These are phyloP conservation scores for Dryobotodes eremita DNA, from an alignment of 2,888 invertebrate species.

Conservation along the genomic window DNA sequence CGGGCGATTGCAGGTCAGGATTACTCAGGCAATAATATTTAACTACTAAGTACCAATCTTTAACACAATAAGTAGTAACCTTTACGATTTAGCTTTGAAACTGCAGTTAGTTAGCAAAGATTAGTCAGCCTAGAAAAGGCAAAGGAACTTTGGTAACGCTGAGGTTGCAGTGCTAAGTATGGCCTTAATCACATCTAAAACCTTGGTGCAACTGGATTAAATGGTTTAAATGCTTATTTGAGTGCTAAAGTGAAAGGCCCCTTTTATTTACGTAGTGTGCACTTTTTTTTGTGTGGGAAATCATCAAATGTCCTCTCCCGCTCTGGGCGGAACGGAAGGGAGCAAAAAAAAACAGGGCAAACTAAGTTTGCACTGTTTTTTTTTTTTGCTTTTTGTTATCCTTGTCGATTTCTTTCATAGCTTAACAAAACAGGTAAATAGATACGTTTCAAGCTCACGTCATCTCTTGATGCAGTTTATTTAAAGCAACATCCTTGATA, in stretches of 20 bases:
- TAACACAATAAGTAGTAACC: conserved; percentile 45
- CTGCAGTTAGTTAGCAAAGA: conserved; percentile 14
- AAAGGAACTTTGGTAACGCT: conserved; percentile 38
- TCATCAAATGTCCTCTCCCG: too few relatives aligned
- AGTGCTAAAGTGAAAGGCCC: background rate
- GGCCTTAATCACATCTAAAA: conserved; percentile 2
- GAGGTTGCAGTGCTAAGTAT: conserved; percentile 11
- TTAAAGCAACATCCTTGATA: conserved; percentile 17
- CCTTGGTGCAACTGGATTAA: conserved; percentile 17
- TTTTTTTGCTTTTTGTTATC: background rate
- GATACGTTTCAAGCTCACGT: background rate
- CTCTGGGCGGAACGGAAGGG: too few relatives aligned
- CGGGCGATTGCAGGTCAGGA: conserved; percentile 68
- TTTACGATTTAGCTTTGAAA: conserved; percentile 46
- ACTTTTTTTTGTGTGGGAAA: too few relatives aligned
- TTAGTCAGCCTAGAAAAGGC: conserved; percentile 19
- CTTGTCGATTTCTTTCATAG: background rate
- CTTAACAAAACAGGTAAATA: conserved; percentile 14
- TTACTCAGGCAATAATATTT: conserved; percentile 55
- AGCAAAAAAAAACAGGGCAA: too few relatives aligned
- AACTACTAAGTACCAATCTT: conserved; percentile 36
- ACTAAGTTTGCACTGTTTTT: background rate
- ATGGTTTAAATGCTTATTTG: conserved; percentile 3
- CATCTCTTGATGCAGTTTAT: conserved; percentile 19
- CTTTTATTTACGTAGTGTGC: background rate